These are phyloP conservation scores for Turnix velox DNA, from an alignment of 2,113 vertebrate species.

Conservation along the genomic window DNA sequence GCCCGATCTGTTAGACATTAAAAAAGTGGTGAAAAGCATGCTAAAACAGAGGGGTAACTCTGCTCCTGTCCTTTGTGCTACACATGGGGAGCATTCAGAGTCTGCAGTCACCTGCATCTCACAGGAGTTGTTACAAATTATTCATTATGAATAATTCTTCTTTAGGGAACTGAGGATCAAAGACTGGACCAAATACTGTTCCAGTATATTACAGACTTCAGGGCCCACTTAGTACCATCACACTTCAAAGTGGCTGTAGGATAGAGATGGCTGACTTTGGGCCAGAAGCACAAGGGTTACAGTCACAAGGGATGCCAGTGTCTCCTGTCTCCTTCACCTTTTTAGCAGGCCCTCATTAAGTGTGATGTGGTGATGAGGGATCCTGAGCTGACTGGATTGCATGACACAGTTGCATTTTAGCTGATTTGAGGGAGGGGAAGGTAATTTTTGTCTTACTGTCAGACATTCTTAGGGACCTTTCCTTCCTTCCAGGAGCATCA, in stretches of 20 bases:
- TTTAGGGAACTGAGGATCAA: neutral
- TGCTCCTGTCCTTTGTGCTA: neutral
- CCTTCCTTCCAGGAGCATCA: neutral
- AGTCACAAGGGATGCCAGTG: neutral
- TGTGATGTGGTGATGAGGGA: neutral
- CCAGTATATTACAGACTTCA: neutral
- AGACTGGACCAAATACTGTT: neutral
- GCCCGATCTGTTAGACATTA: neutral
- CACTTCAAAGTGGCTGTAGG: neutral
- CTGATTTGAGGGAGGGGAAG: neutral
- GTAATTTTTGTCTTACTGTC: neutral
- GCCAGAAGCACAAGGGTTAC: neutral
- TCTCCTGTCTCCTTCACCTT: neutral
- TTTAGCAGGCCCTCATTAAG: fast-evolving
- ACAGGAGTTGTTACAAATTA: neutral
- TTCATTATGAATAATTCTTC: neutral
- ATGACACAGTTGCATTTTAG: neutral
- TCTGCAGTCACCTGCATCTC: neutral
- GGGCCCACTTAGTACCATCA: neutral
- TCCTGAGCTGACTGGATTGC: neutral
- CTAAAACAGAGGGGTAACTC: neutral
- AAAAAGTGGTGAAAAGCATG: neutral
- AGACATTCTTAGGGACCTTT: neutral
- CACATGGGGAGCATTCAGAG: neutral
- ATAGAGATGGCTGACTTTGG: neutral